phyloP scores from a whole-genome alignment of 2,113 vertebrate species.

The Azemiops feae region DNA sequence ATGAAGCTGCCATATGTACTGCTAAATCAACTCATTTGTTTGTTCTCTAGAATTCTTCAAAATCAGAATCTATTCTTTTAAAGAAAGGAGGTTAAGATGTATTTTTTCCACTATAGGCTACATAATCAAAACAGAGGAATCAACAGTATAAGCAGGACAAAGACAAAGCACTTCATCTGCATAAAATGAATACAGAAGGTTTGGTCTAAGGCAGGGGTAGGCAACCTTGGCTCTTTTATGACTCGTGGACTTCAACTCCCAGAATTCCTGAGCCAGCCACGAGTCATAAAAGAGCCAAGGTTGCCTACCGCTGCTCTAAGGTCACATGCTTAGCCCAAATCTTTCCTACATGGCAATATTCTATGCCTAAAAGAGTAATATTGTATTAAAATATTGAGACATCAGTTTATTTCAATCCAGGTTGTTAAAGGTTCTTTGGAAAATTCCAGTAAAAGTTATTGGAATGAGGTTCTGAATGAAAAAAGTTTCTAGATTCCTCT shows the following conservation, averaged over 20 bases:
- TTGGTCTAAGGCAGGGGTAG: fast-evolving
- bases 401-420: background rate
- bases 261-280: no score
- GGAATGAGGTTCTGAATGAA: background rate
- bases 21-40: constrained; percentile 44
- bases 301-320: no score
- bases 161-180: background rate
- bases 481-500: background rate
- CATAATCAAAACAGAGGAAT: background rate
- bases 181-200: background rate
- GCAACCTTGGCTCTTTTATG: no score
- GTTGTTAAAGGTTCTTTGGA: background rate
- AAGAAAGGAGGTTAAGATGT: background rate
- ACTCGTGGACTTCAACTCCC: no score
- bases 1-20: constrained; percentile 64
- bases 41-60: background rate
- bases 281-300: no score
- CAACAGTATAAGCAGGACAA: background rate
- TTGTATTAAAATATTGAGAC: background rate
- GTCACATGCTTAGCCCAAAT: background rate
- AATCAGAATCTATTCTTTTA: background rate
- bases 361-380: background rate
- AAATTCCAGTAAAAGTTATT: background rate
- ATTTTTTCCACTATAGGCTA: background rate
- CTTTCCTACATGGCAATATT: background rate